Conservation (phyloP, 2,797 vertebrate species). For the Onychomys arenicola region DNA sequence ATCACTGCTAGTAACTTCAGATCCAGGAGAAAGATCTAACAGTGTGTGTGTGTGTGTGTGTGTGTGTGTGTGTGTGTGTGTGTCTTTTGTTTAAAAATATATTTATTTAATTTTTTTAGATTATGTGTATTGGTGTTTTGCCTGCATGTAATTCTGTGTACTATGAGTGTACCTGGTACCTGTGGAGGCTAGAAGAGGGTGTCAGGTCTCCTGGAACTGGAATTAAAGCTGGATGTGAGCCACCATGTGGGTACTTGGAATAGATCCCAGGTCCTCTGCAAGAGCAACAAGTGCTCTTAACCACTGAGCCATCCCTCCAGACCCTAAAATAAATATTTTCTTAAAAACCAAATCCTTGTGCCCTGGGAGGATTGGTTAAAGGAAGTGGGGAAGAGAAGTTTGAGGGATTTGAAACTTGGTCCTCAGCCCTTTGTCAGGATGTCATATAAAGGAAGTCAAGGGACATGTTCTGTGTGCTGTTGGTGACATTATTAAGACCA, state of each 20-base stretch:
- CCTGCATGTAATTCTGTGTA: not conserved
- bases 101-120: not conserved
- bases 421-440: slow-evolving; percentile 31
- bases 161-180: not conserved
- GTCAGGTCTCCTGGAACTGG: not conserved
- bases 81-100: not conserved
- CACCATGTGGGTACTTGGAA: not conserved
- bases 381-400: not conserved
- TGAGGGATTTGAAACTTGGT: not conserved
- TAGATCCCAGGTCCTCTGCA: not conserved
- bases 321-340: not conserved
- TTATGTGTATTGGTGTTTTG: not conserved
- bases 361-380: slow-evolving; percentile 20
- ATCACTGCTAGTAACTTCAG: not conserved
- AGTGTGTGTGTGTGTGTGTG: not conserved
- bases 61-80: not conserved
- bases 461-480: not conserved
- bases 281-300: not conserved
- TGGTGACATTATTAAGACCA: too few species aligned
- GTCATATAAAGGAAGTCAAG: not conserved
- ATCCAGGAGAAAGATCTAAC: not conserved
- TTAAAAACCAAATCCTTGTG: not conserved
- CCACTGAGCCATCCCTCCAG: not conserved
- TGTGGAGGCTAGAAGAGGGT: not conserved
- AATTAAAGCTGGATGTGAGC: not conserved